Evolutionary conservation across 1,140 invertebrate genomes (phyloP).

Genomic region (Heterodera schachtii): DNA sequence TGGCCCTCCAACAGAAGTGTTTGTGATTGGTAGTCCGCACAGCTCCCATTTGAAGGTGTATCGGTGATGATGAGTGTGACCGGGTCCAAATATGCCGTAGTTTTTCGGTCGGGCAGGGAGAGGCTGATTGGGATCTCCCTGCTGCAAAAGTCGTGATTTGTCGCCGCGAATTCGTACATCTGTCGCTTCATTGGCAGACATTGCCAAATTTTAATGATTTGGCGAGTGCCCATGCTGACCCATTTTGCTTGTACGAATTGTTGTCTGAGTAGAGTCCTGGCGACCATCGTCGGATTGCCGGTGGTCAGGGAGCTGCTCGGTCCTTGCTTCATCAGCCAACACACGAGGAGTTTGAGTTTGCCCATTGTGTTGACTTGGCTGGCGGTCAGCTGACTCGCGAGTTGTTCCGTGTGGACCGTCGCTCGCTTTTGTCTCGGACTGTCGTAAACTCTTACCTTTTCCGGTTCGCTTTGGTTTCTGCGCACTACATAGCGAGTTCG

Average conservation of each 20-base stretch:
- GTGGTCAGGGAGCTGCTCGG: background rate
- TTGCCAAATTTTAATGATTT: background rate
- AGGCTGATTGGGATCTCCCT: background rate
- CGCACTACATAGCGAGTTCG: no score
- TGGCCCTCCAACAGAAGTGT: background rate
- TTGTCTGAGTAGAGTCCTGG: background rate
- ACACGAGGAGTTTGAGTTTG: background rate
- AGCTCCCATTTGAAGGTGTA: background rate
- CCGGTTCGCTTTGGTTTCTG: no score
- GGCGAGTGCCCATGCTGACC: background rate
- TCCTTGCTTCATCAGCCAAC: background rate
- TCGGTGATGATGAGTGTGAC: background rate
- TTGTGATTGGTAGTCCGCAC: background rate
- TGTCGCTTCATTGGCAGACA: background rate
- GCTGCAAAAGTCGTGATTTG: background rate
- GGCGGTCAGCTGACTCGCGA: background rate
- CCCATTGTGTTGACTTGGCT: background rate
- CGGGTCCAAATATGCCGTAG: background rate
- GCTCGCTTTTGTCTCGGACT: background rate
- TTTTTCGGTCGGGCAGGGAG: background rate
- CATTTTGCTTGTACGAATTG: background rate
- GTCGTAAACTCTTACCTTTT: no score
- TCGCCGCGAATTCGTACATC: background rate
- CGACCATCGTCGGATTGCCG: background rate
- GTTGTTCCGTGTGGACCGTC: slow-evolving; percentile 2